Base-by-base conservation (phyloP, 2,113 vertebrate genomes). In the Paratilapia polleni region DNA sequence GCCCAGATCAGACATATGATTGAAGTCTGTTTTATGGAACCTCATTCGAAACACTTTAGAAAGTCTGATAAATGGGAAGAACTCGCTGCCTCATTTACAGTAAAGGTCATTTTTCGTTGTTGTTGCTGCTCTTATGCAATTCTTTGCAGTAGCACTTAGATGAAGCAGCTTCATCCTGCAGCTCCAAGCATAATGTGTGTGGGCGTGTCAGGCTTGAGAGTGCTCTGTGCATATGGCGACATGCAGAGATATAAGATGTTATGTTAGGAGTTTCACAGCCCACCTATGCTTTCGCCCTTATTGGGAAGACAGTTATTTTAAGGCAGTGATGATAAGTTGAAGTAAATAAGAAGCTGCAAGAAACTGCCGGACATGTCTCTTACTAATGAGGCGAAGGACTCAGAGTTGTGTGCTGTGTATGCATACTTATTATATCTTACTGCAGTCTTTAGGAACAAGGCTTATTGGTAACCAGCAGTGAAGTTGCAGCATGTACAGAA, bases 101-200 rank as follows among this genome's bases (percentile, higher is more conserved):
- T 73, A 24, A 38, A 62, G 54, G 49, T 57, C 17, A 79, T 38
- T 56, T 36, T 26, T 77, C 19, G 13, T 31, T 31, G 28, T n/a
- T 66, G 62, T 57, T 63, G 15, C 26, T 54, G 26, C 20, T 38
- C 22, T 17, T 24, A 73, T 43, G 38, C 24, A 73, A 68, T 60
- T 49, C 28, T 41, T 63, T 22, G 47, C 68, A 73, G 41, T 31
- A 79, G 63, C 68, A 66, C 38, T 62, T 59, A 5, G 14, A 36
- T 17, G 60, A 70, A 61, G 68, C 47, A 38, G 43, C 64, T 75
- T 88, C 54, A 11, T 4, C 56, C 80, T 58, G 62, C 70, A 24
- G 26, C 84, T 80, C 22, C 11, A 14, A 77, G 70, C 77, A 78
- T 34, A 60, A 75, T 87, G 87, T 77, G 81, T 59, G 86, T 85